phyloP scores from a whole-genome alignment of 92 coral and sea anemone species.

The Umimayanthus chanpuru region DNA sequence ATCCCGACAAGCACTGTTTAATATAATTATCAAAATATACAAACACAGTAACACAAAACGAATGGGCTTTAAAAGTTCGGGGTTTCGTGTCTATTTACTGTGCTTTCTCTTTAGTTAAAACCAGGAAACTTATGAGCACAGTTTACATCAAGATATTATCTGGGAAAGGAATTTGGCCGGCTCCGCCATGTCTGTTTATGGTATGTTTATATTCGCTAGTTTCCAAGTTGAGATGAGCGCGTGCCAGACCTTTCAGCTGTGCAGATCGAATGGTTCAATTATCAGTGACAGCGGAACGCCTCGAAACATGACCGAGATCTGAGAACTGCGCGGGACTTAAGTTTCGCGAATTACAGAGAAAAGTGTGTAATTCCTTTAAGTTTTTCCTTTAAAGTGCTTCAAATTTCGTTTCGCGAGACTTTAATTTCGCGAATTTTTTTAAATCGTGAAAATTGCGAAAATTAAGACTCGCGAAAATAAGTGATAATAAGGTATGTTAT shows the following conservation, averaged over 20 bases:
- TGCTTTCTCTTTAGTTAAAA: neutral
- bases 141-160: conserved; percentile 22
- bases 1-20: no score
- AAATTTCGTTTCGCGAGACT: no score
- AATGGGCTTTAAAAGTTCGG: neutral
- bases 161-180: conserved; percentile 31
- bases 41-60: neutral
- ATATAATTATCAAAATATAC: neutral
- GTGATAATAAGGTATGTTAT: no score
- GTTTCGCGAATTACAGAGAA: no score
- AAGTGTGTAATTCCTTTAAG: no score
- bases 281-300: neutral
- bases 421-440: no score
- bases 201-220: neutral
- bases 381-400: no score
- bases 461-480: no score
- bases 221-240: neutral
- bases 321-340: no score
- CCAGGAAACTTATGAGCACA: neutral
- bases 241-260: conserved; percentile 4
- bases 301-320: neutral
- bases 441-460: no score
- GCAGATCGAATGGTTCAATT: neutral
- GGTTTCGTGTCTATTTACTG: neutral
- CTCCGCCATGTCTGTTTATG: conserved; percentile 26